Conservation (phyloP, 1,140 invertebrate species). For the Cecropterus lyciades region DNA sequence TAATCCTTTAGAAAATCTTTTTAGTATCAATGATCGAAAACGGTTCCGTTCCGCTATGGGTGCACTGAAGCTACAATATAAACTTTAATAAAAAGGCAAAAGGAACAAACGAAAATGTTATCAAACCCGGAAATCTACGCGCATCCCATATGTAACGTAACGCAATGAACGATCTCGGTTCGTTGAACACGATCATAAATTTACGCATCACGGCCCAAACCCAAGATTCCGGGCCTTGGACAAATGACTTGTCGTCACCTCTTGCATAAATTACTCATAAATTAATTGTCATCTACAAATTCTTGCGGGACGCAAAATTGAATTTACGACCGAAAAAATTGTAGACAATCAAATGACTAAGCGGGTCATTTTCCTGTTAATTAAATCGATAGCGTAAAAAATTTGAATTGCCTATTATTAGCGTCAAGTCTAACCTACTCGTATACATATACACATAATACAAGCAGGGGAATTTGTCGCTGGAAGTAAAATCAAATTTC, state of each 20-base stretch:
- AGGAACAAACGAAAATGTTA: conserved; percentile 19
- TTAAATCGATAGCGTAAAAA: conserved; percentile 18
- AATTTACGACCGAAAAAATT: conserved; percentile 41
- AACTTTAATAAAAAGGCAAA: background rate
- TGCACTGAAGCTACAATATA: background rate
- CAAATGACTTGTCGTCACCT: conserved; percentile 47
- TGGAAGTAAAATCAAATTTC: too few relatives aligned
- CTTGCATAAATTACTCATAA: conserved; percentile 62
- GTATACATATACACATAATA: too few relatives aligned
- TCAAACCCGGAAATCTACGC: conserved; percentile 32
- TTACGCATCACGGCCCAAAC: conserved; percentile 47
- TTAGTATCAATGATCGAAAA: too few relatives aligned
- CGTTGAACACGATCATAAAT: conserved; percentile 46
- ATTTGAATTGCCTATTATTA: background rate
- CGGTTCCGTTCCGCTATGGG: too few relatives aligned
- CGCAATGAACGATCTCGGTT: conserved; percentile 41
- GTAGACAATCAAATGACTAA: conserved; percentile 31
- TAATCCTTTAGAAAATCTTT: too few relatives aligned
- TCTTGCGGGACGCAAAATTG: conserved; percentile 36
- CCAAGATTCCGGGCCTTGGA: conserved; percentile 39
- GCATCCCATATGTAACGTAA: conserved; percentile 36
- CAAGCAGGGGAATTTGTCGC: too few relatives aligned
- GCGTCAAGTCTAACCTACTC: too few relatives aligned
- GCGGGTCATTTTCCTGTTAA: conserved; percentile 34
- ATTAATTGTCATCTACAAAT: conserved; percentile 48